Base-by-base conservation (phyloP, 2,113 vertebrate genomes). In the Pungitius pungitius region DNA sequence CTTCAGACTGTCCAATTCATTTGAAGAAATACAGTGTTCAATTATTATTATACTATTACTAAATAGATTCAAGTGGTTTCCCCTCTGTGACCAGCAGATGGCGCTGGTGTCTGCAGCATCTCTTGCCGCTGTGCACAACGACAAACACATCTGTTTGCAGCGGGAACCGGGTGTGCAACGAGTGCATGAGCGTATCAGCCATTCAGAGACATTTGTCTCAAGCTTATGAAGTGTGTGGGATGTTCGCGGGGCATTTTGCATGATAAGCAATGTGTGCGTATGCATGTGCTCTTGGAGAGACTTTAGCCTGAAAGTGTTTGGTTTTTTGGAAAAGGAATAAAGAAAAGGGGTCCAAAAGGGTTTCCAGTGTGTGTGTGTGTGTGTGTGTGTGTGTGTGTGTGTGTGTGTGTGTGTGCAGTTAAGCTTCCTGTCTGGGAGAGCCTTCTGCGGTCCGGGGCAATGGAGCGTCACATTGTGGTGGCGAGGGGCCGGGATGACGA, bases 401-500 rank as follows among this genome's bases (percentile, higher is more conserved):
- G 60, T 65, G 71, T 75, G 71, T 62, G 14, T 59, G 69, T 13
- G 35, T 22, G 49, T 22, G 68, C 13, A 52, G 61, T 49, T 72
- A 65, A 71, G 65, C 45, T 63, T 77, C 70, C 82, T 77, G 81
- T 85, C 85, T 80, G 77, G 60, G 55, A 62, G 79, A 86, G 77
- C 78, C 73, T 83, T 71, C 75, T 92, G 91, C 60, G 80, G 88
- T 89, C 72, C 80, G 79, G 66, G 80, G 85, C 84, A 89, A 89
- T 82, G 81, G 78, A 85, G 89, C 90, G 79, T 90, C 88, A 89
- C 87, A 87, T 84, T 92, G 88, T 90, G 85, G 85, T 73, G 80
- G 67, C 61, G 83, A 87, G 77, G 73, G 68, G 77, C 75, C 77
- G 58, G 69, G 73, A 81, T 84, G 89, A 84, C 69, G 71, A 84